Evolutionary conservation across 1,140 invertebrate genomes (phyloP).

Genomic region (Neelides sp.): DNA sequence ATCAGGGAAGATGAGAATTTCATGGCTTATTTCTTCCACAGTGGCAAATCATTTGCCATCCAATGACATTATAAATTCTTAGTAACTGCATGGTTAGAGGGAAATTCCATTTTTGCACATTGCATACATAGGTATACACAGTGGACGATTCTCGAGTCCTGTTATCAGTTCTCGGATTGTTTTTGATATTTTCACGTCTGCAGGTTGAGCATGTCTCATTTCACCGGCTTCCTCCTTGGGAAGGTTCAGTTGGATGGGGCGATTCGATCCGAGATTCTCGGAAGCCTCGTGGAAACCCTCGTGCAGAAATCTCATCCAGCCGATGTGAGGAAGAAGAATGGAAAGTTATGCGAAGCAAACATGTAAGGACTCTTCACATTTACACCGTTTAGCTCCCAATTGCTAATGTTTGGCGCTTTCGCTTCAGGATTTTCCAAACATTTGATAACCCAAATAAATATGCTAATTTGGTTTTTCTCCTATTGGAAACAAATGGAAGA

Average conservation of each 20-base stretch:
- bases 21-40: background rate
- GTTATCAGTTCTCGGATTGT: too few relatives aligned
- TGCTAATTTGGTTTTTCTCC: too few relatives aligned
- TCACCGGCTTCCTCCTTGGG: conserved; percentile 28
- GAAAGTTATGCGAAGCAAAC: conserved; percentile 26
- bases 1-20: too few relatives aligned
- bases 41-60: background rate
- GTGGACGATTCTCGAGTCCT: conserved; percentile 6
- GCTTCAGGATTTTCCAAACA: too few relatives aligned
- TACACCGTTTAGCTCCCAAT: too few relatives aligned
- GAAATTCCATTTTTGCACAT: background rate
- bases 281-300: conserved; percentile 24
- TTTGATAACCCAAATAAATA: too few relatives aligned
- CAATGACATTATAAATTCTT: background rate
- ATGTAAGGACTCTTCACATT: too few relatives aligned
- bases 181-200: background rate
- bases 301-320: conserved; percentile 14
- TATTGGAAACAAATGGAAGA: too few relatives aligned
- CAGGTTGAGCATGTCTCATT: conserved; percentile 19
- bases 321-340: conserved; percentile 18
- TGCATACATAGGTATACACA: background rate
- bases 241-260: conserved; percentile 31
- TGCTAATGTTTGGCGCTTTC: too few relatives aligned
- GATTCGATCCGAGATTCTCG: conserved; percentile 28
- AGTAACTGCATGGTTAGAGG: background rate